Evolutionary conservation across 1,140 invertebrate genomes (phyloP).

Genomic region (Scaptodrosophila lebanonensis): DNA sequence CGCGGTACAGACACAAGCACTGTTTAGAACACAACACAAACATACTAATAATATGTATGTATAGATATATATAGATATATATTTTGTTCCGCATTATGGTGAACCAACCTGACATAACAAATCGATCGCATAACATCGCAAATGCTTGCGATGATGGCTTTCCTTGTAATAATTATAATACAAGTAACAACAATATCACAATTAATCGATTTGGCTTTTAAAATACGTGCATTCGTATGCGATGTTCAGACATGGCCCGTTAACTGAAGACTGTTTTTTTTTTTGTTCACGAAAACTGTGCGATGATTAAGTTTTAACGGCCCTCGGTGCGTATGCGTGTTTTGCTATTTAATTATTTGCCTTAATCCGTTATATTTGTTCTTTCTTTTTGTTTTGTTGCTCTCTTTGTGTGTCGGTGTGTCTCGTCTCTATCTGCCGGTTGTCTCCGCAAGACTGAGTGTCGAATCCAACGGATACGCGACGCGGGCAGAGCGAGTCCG

Average conservation of each 20-base stretch:
- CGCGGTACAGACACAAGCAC: background rate
- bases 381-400: conserved; percentile 10
- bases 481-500: conserved; percentile 39
- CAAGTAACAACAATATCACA: conserved; percentile 12
- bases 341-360: conserved; percentile 11
- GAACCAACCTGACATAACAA: conserved; percentile 71
- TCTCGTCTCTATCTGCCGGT: conserved; percentile 75
- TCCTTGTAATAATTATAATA: conserved; percentile 54
- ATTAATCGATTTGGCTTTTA: too few species aligned
- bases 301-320: too few species aligned
- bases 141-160: conserved; percentile 11
- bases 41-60: background rate
- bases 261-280: too few species aligned
- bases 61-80: conserved; percentile 8
- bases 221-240: too few species aligned
- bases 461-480: conserved; percentile 53
- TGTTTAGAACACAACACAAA: conserved; percentile 2
- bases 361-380: conserved; percentile 6
- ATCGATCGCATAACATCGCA: conserved; percentile 73
- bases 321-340: too few species aligned
- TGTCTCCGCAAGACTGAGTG: conserved; percentile 73
- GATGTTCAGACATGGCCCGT: too few species aligned
- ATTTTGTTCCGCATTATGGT: background rate
- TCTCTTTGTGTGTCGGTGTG: conserved; percentile 36
- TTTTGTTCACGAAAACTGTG: too few species aligned